These are phyloP conservation scores for Porites lobata DNA, from an alignment of 92 coral and sea anemone genomes.

Conservation along the genomic window DNA sequence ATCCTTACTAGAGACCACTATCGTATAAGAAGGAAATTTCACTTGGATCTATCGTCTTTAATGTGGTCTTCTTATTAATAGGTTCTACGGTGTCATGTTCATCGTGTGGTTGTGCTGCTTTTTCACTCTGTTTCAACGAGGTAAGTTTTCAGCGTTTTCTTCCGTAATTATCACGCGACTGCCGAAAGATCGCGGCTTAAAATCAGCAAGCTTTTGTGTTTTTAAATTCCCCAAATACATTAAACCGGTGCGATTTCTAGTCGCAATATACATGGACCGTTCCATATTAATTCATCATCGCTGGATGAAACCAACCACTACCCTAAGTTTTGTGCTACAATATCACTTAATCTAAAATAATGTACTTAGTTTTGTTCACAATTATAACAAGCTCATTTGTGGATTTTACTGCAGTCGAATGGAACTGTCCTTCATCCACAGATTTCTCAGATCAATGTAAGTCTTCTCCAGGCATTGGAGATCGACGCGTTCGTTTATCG, in stretches of 20 bases:
- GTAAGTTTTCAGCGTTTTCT: conserved; percentile 64
- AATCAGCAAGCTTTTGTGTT: background rate
- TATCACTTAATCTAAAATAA: background rate
- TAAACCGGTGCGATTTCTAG: conserved; percentile 14
- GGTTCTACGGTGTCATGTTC: conserved; percentile 64
- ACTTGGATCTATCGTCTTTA: background rate
- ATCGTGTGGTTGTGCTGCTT: conserved; percentile 68
- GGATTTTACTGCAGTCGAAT: background rate
- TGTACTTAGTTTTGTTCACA: conserved; percentile 16
- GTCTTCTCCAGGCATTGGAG: background rate
- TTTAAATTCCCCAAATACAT: conserved; percentile 18
- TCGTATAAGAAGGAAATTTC: background rate
- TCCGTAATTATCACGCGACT: conserved; percentile 35
- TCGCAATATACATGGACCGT: conserved; percentile 3
- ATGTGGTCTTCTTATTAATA: conserved; percentile 29
- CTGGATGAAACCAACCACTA: conserved; percentile 1
- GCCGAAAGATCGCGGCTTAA: background rate
- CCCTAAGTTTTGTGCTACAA: background rate
- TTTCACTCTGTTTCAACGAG: conserved; percentile 59
- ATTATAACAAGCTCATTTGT: conserved; percentile 4
- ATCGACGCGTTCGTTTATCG: conserved; percentile 14
- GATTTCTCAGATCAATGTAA: conserved; percentile 4
- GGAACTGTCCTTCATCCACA: conserved; percentile 11
- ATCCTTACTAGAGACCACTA: conserved; percentile 5
- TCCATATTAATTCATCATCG: background rate